Percentiles rank a stretch among this genome's conserved stretches.
These are phyloP conservation scores for Tragelaphus strepsiceros DNA, from an alignment of 2,113 vertebrate genomes.

Conservation along the genomic window DNA sequence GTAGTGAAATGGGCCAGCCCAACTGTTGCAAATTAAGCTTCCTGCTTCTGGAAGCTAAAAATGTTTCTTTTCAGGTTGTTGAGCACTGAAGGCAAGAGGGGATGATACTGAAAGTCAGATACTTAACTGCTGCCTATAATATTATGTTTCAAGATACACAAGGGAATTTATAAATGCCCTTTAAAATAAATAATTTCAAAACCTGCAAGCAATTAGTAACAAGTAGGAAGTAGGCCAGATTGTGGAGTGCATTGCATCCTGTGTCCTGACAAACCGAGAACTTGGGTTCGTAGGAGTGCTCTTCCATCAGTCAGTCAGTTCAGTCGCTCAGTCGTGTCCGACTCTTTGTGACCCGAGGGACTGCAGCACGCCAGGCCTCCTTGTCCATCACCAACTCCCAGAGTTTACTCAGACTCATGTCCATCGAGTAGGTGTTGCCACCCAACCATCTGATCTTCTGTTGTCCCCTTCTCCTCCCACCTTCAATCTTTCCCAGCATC, in stretches of 20 bases:
- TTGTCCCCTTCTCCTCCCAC: not conserved
- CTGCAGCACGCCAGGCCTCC: not conserved
- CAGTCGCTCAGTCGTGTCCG: fast-evolving
- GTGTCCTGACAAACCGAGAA: not conserved
- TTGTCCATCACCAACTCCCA: not conserved
- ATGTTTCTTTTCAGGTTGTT: not conserved
- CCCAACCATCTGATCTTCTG: not conserved
- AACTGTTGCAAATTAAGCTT: not conserved
- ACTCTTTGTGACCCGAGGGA: not conserved
- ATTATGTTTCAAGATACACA: not conserved
- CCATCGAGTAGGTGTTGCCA: not conserved
- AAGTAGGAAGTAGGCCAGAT: not conserved
- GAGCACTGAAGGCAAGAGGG: not conserved
- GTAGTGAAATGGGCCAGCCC: not conserved
- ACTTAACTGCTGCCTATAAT: not conserved
- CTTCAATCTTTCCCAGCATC: no score
- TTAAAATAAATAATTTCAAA: not conserved
- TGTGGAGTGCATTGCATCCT: not conserved
- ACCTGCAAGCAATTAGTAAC: not conserved
- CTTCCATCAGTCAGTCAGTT: not conserved
- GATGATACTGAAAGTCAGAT: not conserved
- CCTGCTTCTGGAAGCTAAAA: not conserved
- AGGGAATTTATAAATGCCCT: not conserved
- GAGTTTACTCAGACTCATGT: not conserved
- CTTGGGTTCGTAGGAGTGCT: not conserved